Conservation (phyloP, 2,113 vertebrate species). For the Megatriorchis doriae region DNA sequence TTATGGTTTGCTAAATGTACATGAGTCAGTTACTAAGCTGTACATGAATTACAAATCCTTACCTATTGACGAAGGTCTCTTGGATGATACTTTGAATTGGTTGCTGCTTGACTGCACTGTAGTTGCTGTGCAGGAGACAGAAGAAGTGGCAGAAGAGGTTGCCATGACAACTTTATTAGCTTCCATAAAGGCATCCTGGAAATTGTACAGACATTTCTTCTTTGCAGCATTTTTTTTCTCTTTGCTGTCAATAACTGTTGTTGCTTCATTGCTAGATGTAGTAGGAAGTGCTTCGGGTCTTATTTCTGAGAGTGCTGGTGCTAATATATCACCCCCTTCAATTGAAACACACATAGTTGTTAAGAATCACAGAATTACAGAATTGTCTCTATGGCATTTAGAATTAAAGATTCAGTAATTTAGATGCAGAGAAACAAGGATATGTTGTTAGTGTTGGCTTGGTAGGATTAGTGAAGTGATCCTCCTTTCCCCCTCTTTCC, state of each 20-base stretch:
- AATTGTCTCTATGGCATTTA: not conserved
- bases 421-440: not conserved
- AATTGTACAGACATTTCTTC: constrained; percentile 98
- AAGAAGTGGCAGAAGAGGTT: constrained; percentile 90
- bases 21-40: not conserved
- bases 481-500: no score
- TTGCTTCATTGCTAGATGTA: constrained; percentile 74
- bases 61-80: constrained; percentile 89
- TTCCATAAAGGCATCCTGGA: constrained; percentile 98
- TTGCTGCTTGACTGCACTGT: constrained; percentile 97
- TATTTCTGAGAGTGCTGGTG: constrained; percentile 80
- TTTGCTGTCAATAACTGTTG: constrained; percentile 78
- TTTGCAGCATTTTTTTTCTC: constrained; percentile 89
- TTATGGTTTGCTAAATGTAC: not conserved
- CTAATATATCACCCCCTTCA: constrained; percentile 82
- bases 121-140: constrained; percentile 94
- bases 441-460: not conserved
- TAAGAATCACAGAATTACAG: not conserved
- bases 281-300: constrained; percentile 82
- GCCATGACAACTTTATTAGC: constrained; percentile 92
- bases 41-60: constrained; percentile 16
- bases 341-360: not conserved
- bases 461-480: not conserved
- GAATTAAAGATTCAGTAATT: not conserved
- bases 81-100: constrained; percentile 89